Evolutionary conservation across 2,113 vertebrate genomes (phyloP).

Genomic region (Tautogolabrus adspersus): DNA sequence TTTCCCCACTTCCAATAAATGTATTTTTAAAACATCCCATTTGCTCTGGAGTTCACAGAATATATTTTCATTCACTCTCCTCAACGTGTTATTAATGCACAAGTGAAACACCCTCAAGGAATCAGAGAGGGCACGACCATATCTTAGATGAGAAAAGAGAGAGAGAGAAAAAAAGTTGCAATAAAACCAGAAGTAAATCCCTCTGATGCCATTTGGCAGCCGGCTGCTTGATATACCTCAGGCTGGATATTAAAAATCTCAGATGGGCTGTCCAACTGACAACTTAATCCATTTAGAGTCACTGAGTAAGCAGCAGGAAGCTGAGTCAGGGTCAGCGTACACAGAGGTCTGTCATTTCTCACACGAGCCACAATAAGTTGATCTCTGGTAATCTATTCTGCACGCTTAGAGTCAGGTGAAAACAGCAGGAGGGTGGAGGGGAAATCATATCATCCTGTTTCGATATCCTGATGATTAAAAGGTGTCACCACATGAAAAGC

Average conservation of each 20-base stretch:
- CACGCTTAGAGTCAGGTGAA: conserved; percentile 38
- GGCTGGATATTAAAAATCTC: conserved; percentile 82
- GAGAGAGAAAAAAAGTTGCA: conserved; percentile 59
- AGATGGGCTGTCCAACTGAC: conserved; percentile 80
- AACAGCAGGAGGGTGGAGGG: conserved; percentile 12
- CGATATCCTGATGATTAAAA: conserved; percentile 42
- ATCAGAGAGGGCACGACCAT: conserved; percentile 53
- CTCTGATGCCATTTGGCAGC: conserved; percentile 74
- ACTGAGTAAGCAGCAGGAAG: conserved; percentile 72
- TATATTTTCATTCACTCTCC: conserved; percentile 43
- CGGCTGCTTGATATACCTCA: conserved; percentile 72
- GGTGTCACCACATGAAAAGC: conserved; percentile 10
- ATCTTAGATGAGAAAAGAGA: conserved; percentile 57
- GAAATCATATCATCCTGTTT: conserved; percentile 28
- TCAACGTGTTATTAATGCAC: conserved; percentile 60
- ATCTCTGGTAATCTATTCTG: conserved; percentile 60
- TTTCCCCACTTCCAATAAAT: conserved; percentile 8
- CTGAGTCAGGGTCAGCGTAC: conserved; percentile 71
- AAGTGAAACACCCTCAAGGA: conserved; percentile 61
- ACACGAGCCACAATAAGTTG: conserved; percentile 66
- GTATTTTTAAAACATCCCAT: background rate
- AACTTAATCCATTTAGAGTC: conserved; percentile 82
- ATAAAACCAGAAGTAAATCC: conserved; percentile 80
- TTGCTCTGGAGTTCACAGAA: conserved; percentile 11
- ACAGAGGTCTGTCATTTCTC: conserved; percentile 68